Base-by-base conservation (phyloP, 2,888 invertebrate species). In the Volucella zonaria region DNA sequence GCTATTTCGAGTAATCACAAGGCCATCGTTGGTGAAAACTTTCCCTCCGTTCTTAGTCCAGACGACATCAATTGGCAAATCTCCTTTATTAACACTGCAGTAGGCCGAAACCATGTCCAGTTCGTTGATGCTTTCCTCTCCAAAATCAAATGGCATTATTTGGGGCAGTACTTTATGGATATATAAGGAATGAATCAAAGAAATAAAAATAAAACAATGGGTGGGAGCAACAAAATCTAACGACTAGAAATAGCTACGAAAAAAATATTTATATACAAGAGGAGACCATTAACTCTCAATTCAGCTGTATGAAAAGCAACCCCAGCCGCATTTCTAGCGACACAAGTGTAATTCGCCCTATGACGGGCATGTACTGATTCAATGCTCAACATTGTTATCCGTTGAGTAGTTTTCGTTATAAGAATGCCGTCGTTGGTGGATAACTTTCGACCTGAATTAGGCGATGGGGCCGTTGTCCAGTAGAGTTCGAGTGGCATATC, bases 401-500 rank as follows among this genome's bases (percentile, higher is more conserved):
- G 94, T 90, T 93, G 94, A 88, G 93, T 94, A 87, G 94, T 94
- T 89, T 92, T 93, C 54, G 93, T 94, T 58, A 94, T 91, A 67
- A 94, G 91, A 77, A 95, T 94, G 88, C 94, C 94, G 89, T 94
- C 90, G 86, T 94, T 94, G 88, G 92, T 93, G 88, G 92, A 92
- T 61, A 93, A 90, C 87, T 94, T 92, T 14, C 92, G 92, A 87
- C 93, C 93, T 86, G 94, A 93, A 88, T 93, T 93, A 42, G 93
- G 93, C 43, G 90, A 90, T 71, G 91, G 92, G 2, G 91, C 89
- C 14, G 92, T 92, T 0, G 90, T 91, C 96, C 96, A 96, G 82
- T 93, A 93, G 82, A 96, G 94, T 87, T 95, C 94, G 86, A 97
- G 93, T 1, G 97, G 97, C 88, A 95, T 93, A 91, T 97, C 97